These are phyloP conservation scores for Ichneumon xanthorius DNA, from an alignment of 2,888 invertebrate genomes.

Conservation along the genomic window DNA sequence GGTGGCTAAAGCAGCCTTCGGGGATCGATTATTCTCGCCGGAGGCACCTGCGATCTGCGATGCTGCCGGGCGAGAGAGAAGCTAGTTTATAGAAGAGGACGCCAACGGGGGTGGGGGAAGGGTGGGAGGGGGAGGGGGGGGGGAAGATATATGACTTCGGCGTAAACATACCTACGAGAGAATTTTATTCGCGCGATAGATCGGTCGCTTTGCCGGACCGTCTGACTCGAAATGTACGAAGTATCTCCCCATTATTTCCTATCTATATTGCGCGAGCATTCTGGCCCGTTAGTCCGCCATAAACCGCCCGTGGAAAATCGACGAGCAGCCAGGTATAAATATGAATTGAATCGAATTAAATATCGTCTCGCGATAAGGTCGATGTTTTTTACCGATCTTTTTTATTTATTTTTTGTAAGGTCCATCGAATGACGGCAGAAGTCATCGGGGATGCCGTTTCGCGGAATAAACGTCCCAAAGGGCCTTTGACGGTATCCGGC, in stretches of 20 bases:
- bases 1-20: constrained; percentile 65
- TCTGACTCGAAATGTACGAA: not conserved
- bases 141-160: constrained; percentile 44
- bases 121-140: not conserved
- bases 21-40: constrained; percentile 70
- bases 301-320: not conserved
- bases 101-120: constrained; percentile 2
- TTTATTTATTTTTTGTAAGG: not conserved
- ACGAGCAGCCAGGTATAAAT: not conserved
- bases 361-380: constrained; percentile 3
- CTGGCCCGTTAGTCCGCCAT: not conserved
- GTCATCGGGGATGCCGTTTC: not conserved
- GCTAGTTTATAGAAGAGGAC: constrained; percentile 10
- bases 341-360: not conserved
- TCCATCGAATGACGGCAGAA: not conserved
- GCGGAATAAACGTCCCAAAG: not conserved
- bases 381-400: not conserved
- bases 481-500: not conserved
- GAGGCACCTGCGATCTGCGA: constrained; percentile 68
- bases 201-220: not conserved
- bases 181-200: constrained; percentile 63
- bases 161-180: constrained; percentile 57
- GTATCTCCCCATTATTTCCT: not conserved
- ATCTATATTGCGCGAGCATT: not conserved
- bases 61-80: constrained; percentile 4